Evolutionary conservation across 2,113 vertebrate genomes (phyloP).

Genomic region (Nematolebias whitei): DNA sequence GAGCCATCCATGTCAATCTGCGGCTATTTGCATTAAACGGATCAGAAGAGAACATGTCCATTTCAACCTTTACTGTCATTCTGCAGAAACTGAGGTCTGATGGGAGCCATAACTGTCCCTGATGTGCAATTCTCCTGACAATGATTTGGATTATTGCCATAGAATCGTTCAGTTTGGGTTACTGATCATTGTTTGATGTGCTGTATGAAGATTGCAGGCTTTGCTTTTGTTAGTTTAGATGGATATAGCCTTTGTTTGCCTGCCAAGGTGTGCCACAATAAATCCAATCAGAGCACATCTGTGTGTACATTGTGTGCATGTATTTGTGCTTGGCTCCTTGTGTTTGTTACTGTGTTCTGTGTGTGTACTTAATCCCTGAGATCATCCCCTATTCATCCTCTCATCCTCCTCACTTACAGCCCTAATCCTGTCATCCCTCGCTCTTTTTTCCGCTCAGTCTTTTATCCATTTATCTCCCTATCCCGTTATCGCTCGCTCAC

Average conservation of each 20-base stretch:
- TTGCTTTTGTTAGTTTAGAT: conserved; percentile 37
- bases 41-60: conserved; percentile 21
- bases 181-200: conserved; percentile 27
- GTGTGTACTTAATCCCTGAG: conserved; percentile 70
- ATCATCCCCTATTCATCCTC: conserved; percentile 80
- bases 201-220: conserved; percentile 26
- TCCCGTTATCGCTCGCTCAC: conserved; percentile 71
- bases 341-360: conserved; percentile 70
- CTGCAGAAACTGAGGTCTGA: background rate
- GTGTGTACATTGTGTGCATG: conserved; percentile 55
- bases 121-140: background rate
- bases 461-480: conserved; percentile 78
- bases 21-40: conserved; percentile 41
- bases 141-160: background rate
- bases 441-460: conserved; percentile 50
- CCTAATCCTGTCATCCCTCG: conserved; percentile 75
- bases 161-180: background rate
- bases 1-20: conserved; percentile 1
- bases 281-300: conserved; percentile 47
- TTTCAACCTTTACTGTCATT: background rate
- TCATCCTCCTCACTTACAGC: conserved; percentile 78
- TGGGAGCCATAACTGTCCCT: background rate
- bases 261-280: conserved; percentile 38
- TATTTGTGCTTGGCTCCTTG: conserved; percentile 39
- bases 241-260: conserved; percentile 23